Percentiles rank a stretch among this genome's conserved stretches.
Conservation (phyloP, 2,888 invertebrate genomes). For the Microctonus aethiopoides region DNA sequence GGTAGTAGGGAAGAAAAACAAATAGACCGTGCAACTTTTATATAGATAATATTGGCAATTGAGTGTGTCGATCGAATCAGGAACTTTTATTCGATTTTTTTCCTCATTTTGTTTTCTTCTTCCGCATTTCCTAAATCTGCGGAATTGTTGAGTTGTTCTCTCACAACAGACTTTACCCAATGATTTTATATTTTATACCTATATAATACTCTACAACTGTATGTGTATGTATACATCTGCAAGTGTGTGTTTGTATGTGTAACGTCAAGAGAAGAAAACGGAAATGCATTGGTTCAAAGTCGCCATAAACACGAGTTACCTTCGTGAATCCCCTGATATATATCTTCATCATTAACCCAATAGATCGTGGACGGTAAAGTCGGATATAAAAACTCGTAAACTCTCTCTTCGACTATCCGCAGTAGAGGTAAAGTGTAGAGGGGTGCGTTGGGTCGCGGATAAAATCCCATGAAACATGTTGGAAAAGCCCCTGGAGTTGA, state of each 20-base stretch:
- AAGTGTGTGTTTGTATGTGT: neutral
- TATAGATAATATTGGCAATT: neutral
- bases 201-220: neutral
- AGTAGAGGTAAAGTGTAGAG: neutral
- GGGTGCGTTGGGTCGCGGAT: neutral
- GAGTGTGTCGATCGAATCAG: neutral
- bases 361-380: conserved; percentile 12
- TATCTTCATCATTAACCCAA: conserved; percentile 23
- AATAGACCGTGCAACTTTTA: neutral
- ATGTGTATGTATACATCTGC: neutral
- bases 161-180: neutral
- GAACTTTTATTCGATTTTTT: neutral
- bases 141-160: too few species aligned
- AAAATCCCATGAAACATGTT: conserved; percentile 24
- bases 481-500: conserved; percentile 6
- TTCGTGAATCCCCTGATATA: conserved; percentile 18
- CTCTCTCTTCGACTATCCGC: conserved; percentile 5
- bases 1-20: neutral
- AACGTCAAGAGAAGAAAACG: neutral
- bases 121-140: neutral
- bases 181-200: neutral
- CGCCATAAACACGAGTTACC: conserved; percentile 13
- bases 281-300: neutral
- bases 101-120: neutral
- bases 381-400: conserved; percentile 26